A percentile compares a stretch with the other conserved stretches of the same genome.
These are phyloP conservation scores for Drosophila lowei DNA, from an alignment of 1,140 invertebrate genomes.

Conservation along the genomic window DNA sequence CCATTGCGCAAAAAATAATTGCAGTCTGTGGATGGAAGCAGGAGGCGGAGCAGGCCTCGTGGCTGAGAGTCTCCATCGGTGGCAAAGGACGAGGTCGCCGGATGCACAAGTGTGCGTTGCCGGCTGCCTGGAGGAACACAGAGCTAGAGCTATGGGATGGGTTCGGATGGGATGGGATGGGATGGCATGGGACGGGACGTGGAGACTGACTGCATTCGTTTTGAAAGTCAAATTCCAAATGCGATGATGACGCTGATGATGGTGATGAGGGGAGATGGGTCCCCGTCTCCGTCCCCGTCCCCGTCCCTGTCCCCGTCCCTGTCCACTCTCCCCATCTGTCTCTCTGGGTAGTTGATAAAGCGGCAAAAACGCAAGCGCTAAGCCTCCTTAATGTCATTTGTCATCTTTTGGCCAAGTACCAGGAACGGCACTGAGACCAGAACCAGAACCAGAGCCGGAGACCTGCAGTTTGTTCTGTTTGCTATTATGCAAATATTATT, in stretches of 20 bases:
- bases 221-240: conserved; percentile 63
- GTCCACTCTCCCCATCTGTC: too few species aligned
- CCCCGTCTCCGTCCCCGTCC: too few species aligned
- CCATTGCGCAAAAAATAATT: conserved; percentile 58
- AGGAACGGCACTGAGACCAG: conserved; percentile 1
- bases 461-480: conserved; percentile 65
- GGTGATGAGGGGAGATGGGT: conserved; percentile 7
- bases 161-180: neutral
- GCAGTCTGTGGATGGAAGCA: conserved; percentile 15
- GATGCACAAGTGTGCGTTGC: conserved; percentile 40
- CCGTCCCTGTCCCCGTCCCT: too few species aligned
- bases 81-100: conserved; percentile 39
- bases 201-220: conserved; percentile 21
- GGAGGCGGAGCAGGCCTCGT: conserved; percentile 2
- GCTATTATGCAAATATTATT: conserved; percentile 78
- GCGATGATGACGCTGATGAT: conserved; percentile 27
- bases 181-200: neutral
- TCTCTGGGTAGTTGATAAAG: neutral
- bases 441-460: neutral
- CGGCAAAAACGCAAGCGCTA: conserved; percentile 53
- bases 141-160: neutral
- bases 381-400: conserved; percentile 78
- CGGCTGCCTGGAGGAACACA: too few species aligned
- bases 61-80: neutral
- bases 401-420: conserved; percentile 65